A percentile compares a stretch with the other conserved stretches of the same genome.
These are phyloP conservation scores for Argopecten irradians DNA, from an alignment of 1,140 invertebrate genomes.

Conservation along the genomic window DNA sequence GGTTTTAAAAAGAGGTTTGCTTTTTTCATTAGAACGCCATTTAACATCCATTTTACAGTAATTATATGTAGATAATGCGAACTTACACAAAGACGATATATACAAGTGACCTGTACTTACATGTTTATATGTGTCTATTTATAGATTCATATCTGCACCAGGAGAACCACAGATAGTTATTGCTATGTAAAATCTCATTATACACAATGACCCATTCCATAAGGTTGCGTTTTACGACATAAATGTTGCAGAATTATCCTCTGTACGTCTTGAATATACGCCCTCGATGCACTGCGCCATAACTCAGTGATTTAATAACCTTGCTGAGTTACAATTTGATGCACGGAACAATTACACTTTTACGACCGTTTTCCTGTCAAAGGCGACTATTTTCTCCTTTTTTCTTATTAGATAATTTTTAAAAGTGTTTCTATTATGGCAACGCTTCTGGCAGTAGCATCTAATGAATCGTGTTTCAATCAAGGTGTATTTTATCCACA, in stretches of 20 bases:
- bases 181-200: background rate
- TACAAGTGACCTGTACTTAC: background rate
- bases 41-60: too few species aligned
- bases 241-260: background rate
- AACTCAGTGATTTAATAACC: background rate
- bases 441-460: background rate
- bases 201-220: background rate
- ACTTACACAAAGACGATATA: too few species aligned
- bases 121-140: background rate
- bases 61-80: too few species aligned
- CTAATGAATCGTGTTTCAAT: slow-evolving; percentile 12
- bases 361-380: slow-evolving; percentile 8
- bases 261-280: background rate
- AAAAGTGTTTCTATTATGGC: background rate
- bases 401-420: slow-evolving; percentile 1
- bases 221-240: slow-evolving; percentile 5
- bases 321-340: background rate
- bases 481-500: background rate
- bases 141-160: background rate
- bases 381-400: slow-evolving; percentile 6
- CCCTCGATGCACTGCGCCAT: background rate
- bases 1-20: too few species aligned
- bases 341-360: background rate
- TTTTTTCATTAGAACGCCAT: too few species aligned
- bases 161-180: background rate